A percentile compares a stretch with the other conserved stretches of the same genome.
Conservation (phyloP, 2,797 vertebrate species). For the Onychomys torridus region DNA sequence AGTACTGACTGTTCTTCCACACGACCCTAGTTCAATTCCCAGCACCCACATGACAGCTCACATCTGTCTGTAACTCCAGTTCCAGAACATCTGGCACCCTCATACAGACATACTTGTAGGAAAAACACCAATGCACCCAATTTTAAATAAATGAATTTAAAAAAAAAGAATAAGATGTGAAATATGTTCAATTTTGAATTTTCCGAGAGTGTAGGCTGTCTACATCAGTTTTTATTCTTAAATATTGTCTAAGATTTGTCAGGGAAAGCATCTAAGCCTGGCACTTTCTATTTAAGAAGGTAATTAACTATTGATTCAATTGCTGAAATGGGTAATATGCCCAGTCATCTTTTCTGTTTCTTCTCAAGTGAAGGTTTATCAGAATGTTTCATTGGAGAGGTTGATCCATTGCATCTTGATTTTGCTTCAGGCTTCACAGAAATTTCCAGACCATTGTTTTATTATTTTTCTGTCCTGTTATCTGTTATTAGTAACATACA, state of each 20-base stretch:
- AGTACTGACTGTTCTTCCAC: too few relatives aligned
- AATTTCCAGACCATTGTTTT: neutral
- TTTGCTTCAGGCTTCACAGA: neutral
- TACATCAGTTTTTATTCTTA: neutral
- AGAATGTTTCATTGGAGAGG: neutral
- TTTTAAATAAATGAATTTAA: too few relatives aligned
- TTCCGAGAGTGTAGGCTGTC: neutral
- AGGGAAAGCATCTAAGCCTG: neutral
- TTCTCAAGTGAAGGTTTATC: neutral
- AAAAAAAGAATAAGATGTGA: neutral
- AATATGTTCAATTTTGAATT: neutral
- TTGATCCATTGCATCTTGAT: neutral
- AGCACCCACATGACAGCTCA: too few relatives aligned
- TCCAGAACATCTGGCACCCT: too few relatives aligned
- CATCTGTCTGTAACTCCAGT: too few relatives aligned
- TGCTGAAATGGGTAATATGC: neutral
- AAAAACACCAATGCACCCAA: too few relatives aligned
- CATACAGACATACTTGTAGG: too few relatives aligned
- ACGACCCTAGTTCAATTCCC: too few relatives aligned
- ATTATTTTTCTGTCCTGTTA: neutral
- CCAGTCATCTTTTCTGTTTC: neutral
- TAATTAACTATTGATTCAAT: neutral
- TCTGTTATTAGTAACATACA: neutral
- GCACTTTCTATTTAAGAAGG: neutral
- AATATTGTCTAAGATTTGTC: neutral